Base-by-base conservation (phyloP, 2,113 vertebrate genomes). In the Prionailurus viverrinus region DNA sequence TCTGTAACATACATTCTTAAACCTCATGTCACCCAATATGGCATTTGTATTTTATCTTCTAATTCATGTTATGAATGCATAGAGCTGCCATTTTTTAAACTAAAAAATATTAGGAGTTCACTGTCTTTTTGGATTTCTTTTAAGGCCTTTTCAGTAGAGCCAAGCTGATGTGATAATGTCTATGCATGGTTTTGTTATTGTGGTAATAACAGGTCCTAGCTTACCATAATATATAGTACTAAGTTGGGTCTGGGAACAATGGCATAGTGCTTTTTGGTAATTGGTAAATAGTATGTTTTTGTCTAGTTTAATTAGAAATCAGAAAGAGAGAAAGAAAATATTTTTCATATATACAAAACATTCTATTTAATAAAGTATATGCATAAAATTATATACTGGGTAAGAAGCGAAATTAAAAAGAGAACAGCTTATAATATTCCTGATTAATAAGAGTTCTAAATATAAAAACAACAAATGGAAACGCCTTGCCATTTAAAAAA, bases 401-500 rank as follows among this genome's bases (percentile, higher is more conserved):
- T 82, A 97, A 98, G 96, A 98, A 98, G 97, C 97, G 95, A 81
- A 97, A 98, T 85, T 71, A 71, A 90, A 98, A 98, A 94, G 97
- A 93, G 97, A 85, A 97, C 85, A 91, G 58, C 92, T 92, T 94
- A 94, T 94, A 95, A 51, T 74, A 71, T 93, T 98, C 94, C 92
- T 97, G 81, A 90, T 97, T 91, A 89, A 97, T 97, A 21, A 98
- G 96, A 96, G 58, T 90, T 98, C 95, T 98, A 98, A 81, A 97
- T 97, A 55, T 92, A 96, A 97, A 96, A 97, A 95, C 78, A 97
- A 97, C 48, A 94, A 98, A 97, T 83, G 91, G 98, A 98, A 89
- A 58, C 97, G 97, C 79, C 65, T 96, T 89, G 82, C 65, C 93
- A 91, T 86, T 97, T 97, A 91, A 97, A 91, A 96, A 98, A 98